A percentile compares a stretch with the other conserved stretches of the same genome.
phyloP scores from a whole-genome alignment of 2,888 invertebrate species.

The Pyrrhosoma nymphula region DNA sequence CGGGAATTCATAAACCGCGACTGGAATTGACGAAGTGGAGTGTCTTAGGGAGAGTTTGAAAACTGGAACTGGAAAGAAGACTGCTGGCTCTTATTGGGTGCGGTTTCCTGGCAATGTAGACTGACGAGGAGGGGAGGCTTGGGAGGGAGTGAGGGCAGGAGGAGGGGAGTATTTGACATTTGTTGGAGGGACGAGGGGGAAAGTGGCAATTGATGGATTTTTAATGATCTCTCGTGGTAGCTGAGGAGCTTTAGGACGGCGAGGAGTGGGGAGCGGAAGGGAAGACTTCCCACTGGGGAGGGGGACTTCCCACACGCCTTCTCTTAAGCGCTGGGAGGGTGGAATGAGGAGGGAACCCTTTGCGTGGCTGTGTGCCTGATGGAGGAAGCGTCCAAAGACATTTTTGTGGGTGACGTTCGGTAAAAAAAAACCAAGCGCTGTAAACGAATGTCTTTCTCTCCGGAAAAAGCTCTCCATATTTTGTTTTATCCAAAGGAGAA shows the following conservation, averaged over 20 bases:
- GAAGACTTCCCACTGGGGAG: neutral
- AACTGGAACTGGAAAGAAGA: neutral
- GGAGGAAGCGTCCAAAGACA: neutral
- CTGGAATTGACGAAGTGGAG: too few relatives aligned
- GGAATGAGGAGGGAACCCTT: neutral
- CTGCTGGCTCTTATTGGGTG: neutral
- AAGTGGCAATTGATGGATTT: slow-evolving; percentile 66
- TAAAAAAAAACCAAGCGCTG: neutral
- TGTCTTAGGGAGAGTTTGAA: neutral
- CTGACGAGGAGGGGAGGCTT: neutral
- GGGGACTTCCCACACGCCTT: neutral
- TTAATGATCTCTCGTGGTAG: slow-evolving; percentile 55
- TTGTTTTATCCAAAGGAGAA: too few relatives aligned
- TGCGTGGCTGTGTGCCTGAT: neutral
- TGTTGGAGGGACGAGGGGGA: slow-evolving; percentile 9
- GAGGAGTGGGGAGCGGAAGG: neutral
- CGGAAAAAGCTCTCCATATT: neutral
- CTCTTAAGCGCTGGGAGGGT: neutral
- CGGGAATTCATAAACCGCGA: too few relatives aligned
- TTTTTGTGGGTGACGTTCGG: neutral
- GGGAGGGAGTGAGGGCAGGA: neutral
- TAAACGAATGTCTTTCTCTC: neutral
- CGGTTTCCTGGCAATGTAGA: neutral
- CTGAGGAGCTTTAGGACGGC: neutral
- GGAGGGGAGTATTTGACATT: slow-evolving; percentile 41